Evolutionary conservation across 35 echinoderm and acorn worm species (phyloP).

Genomic region (Heliocidaris tuberculata): DNA sequence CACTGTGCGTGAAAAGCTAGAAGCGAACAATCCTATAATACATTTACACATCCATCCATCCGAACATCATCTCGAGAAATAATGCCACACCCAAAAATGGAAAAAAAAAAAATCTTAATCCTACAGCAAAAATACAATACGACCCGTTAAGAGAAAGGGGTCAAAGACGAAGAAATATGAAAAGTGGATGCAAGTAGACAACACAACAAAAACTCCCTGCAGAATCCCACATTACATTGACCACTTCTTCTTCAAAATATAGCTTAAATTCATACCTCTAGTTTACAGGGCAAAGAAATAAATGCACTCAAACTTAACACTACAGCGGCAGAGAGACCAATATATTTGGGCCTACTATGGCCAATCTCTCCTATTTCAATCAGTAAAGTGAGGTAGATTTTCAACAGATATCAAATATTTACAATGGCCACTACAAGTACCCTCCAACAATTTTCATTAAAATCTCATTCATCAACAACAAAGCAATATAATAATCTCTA

Average conservation of each 20-base stretch:
- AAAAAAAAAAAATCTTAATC: background rate
- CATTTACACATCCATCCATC: background rate
- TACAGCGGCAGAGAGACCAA: background rate
- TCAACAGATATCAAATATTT: constrained; percentile 14
- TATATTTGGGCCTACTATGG: background rate
- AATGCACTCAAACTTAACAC: background rate
- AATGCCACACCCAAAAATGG: background rate
- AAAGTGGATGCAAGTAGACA: background rate
- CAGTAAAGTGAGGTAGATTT: background rate
- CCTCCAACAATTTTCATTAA: constrained; percentile 10
- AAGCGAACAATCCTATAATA: background rate
- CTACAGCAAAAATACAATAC: background rate
- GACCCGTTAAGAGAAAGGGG: background rate
- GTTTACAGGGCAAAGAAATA: background rate
- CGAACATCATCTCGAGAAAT: background rate
- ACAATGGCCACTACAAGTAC: background rate
- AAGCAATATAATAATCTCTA: background rate
- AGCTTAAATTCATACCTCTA: background rate
- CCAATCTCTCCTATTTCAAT: background rate
- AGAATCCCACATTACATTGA: background rate
- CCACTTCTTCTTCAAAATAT: background rate
- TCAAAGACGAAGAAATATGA: background rate
- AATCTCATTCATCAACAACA: background rate
- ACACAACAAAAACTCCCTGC: background rate
- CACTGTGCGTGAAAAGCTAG: background rate